Conservation (phyloP, 2,113 vertebrate species). For the Rana temporaria region DNA sequence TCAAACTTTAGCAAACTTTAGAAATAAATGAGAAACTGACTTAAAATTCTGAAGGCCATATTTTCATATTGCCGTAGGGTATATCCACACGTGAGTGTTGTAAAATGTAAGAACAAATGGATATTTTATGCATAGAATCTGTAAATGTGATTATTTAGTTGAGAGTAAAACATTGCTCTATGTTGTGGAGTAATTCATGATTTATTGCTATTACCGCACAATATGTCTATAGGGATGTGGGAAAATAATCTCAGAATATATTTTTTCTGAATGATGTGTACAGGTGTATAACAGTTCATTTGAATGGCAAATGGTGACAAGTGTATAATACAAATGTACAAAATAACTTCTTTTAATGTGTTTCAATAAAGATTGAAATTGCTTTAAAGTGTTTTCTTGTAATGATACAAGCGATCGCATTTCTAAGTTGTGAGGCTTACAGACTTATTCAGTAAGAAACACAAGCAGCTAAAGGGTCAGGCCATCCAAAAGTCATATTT, state of each 20-base stretch:
- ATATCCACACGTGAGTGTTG: neutral
- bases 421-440: too few relatives aligned
- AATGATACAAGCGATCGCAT: too few relatives aligned
- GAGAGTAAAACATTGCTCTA: slow-evolving; percentile 9
- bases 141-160: neutral
- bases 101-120: neutral
- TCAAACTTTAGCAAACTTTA: too few relatives aligned
- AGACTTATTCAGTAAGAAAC: too few relatives aligned
- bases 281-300: slow-evolving; percentile 12
- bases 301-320: slow-evolving; percentile 10
- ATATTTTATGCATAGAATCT: slow-evolving; percentile 29
- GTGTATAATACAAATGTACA: neutral
- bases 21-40: neutral
- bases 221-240: slow-evolving; percentile 3
- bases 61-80: slow-evolving; percentile 11
- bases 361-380: too few relatives aligned
- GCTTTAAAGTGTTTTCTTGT: too few relatives aligned
- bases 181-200: slow-evolving; percentile 16
- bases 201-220: neutral
- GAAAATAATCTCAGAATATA: neutral
- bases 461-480: too few relatives aligned
- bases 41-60: neutral
- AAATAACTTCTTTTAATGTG: too few relatives aligned
- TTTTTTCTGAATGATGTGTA: neutral
- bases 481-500: too few relatives aligned